Base-by-base conservation (phyloP, 2,797 vertebrate genomes). In the Miichthys miiuy region DNA sequence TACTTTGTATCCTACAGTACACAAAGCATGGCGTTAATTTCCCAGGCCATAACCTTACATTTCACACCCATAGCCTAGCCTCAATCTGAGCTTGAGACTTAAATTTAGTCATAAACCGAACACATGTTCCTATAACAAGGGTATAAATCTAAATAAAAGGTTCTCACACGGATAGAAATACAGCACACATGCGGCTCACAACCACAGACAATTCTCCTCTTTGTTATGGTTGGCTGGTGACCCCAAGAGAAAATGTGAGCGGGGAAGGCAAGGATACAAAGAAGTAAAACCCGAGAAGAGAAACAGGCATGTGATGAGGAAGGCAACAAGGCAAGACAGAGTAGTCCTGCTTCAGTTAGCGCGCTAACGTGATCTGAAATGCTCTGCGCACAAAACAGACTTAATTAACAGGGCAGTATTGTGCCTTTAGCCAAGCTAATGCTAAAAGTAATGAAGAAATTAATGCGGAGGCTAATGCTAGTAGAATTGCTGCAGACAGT, bases 301-400 rank as follows among this genome's bases (percentile, higher is more conserved):
- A 88, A 91, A 81, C 78, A 83, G 83, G 77, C 81, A 14, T 86
- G 85, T 82, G 88, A 92, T 86, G 88, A 88, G 74, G 79, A 47
- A 89, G 75, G 83, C 80, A 92, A 93, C 88, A 90, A 91, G 89
- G 83, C 86, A 79, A 79, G 81, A 84, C 84, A 75, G 85, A 85
- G 75, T 38, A 77, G 91, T 78, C 75, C 81, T 87, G 88, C 88
- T 83, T 89, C 81, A 79, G 81, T 80, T 89, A 52, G 72, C 68
- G 9, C 21, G 17, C 68, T 60, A 81, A 90, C 86, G 81, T 88
- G 83, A 92, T 85, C 85, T 82, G 85, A 87, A 91, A 87, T 54
- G 75, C 75, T 77, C 60, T 1, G 34, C 44, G 4, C 79, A 79
- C 68, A 68, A 86, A 91, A 82, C 80, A 80, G 86, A 82, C 85